Conservation (phyloP, 2,113 vertebrate genomes). For the Cnemophilus loriae region DNA sequence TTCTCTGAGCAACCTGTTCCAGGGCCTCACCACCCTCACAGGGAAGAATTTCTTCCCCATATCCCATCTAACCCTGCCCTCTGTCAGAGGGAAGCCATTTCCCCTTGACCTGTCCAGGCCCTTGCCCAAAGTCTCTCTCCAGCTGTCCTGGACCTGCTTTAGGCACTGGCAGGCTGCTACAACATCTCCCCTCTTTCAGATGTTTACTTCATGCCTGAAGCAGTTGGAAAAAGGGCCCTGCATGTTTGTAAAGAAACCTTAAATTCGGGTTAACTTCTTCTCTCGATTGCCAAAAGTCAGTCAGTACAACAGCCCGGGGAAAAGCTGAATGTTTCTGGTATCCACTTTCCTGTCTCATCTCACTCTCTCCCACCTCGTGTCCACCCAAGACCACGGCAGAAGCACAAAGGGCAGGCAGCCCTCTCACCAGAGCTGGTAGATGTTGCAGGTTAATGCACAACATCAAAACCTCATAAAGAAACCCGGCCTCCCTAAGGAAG, state of each 20-base stretch:
- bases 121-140: not conserved
- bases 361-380: not conserved
- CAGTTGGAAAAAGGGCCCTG: fast-evolving
- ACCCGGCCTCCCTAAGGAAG: not conserved
- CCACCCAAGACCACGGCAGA: not conserved
- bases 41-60: not conserved
- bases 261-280: not conserved
- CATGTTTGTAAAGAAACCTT: not conserved
- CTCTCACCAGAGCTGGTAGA: not conserved
- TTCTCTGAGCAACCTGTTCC: not conserved
- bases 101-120: not conserved
- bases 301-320: not conserved
- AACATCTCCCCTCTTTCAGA: not conserved
- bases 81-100: not conserved
- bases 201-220: not conserved
- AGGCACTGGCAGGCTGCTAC: not conserved
- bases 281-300: not conserved
- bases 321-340: not conserved
- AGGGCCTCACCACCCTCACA: not conserved
- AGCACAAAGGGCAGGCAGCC: not conserved
- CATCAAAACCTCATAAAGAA: not conserved
- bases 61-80: not conserved
- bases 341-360: not conserved
- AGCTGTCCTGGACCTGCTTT: not conserved
- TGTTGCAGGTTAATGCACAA: not conserved